A percentile compares a stretch with the other conserved stretches of the same genome.
Evolutionary conservation across 2,888 invertebrate genomes (phyloP).

Genomic region (Lycophotia porphyrea): DNA sequence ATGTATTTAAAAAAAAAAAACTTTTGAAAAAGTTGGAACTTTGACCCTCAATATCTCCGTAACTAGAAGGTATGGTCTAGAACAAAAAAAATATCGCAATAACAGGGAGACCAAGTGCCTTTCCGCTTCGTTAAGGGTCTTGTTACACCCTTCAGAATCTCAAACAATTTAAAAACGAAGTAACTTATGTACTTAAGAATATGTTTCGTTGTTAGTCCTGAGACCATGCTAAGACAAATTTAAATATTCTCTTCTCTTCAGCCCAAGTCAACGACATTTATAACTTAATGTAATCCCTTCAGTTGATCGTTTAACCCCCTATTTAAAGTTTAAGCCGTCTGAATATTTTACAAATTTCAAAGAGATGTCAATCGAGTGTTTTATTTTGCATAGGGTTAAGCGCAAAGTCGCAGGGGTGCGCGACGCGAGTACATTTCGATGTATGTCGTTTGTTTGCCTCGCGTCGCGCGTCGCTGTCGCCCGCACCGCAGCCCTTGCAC

Average conservation of each 20-base stretch:
- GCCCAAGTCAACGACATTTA: constrained; percentile 52
- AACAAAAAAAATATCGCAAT: too few relatives aligned
- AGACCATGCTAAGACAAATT: constrained; percentile 17
- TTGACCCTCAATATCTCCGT: too few relatives aligned
- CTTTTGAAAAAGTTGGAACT: too few relatives aligned
- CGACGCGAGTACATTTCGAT: constrained; percentile 88
- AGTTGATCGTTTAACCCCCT: constrained; percentile 87
- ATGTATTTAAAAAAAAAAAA: too few relatives aligned
- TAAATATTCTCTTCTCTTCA: constrained; percentile 25
- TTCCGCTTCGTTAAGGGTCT: too few relatives aligned
- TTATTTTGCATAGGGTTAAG: constrained; percentile 90
- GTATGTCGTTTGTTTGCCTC: constrained; percentile 89
- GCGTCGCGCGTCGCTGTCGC: constrained; percentile 67
- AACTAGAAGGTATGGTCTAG: too few relatives aligned
- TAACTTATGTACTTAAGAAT: background rate
- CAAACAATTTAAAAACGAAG: background rate
- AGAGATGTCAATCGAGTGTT: constrained; percentile 90
- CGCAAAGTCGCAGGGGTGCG: constrained; percentile 72
- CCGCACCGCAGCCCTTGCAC: constrained; percentile 61
- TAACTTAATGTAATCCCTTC: constrained; percentile 83
- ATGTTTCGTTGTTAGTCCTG: constrained; percentile 1
- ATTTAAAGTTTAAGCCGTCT: constrained; percentile 86
- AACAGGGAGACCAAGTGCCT: too few relatives aligned
- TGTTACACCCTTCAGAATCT: too few relatives aligned
- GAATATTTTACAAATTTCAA: constrained; percentile 90